Evolutionary conservation across 1,140 invertebrate species (phyloP), one percentile per base, ranked within the genome.

Genomic region (Diuraphis noxia): DNA sequence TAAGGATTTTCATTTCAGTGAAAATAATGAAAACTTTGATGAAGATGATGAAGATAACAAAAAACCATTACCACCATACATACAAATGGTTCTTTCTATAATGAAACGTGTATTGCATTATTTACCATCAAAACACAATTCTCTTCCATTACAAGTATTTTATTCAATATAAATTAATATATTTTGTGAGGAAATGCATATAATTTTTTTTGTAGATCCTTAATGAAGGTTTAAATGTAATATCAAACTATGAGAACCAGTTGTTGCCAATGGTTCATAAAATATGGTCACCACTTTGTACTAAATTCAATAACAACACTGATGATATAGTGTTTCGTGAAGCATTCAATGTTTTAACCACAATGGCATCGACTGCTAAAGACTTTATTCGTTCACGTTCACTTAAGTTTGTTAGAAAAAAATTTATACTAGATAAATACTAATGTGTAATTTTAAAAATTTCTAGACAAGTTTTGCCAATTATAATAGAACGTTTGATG

Each of bases 201-300:
- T 49, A 6, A 79, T 90, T 52, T 41, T n/a, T 77, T 91, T 92
- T 92, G 36, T 94, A 95, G 92, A 95, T 95, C 40, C 93, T 96
- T 92, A 94, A 94, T 49, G 94, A 95, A 77, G 96, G 96, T n/a
- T 92, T 96, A 17, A 92, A 94, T 30, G 93, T 96, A 49, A 93
- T 97, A 72, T 93, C 93, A 25, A 95, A 94, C 92, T 95, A 96
- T 92, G 92, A 92, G 52, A 94, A 96, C 93, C 94, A 95, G 92
- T 93, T 97, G 88, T 93, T 97, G 86, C 96, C 96, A 3, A 94
- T 96, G 36, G 95, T 96, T 30, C 96, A 97, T 94, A 93, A 94
- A 92, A 93, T 95, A 49, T 97, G 96, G 96, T 94, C 95, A 89
- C 96, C 96, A 82, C 93, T 97, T 94, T 95, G 5, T 93, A 94